Evolutionary conservation across 1,140 invertebrate species (phyloP), one percentile per base, ranked within the genome.

Genomic region (Diabrotica undecimpunctata): DNA sequence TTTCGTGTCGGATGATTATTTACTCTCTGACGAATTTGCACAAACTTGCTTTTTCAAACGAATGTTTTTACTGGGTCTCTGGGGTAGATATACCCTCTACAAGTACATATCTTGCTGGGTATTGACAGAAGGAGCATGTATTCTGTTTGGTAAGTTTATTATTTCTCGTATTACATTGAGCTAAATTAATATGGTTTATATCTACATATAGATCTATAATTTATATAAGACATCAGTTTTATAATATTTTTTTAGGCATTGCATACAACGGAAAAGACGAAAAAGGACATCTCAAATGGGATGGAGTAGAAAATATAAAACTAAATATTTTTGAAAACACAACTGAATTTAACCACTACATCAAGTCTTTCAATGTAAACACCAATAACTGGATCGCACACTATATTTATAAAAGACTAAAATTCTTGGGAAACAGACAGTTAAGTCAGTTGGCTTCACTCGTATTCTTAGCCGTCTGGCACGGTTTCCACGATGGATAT

Each of bases 51-150:
- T 93, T 39, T 77, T 89, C 7, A 84, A 84, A 56, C 86, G 87
- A 62, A 83, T 88, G 61, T 75, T 90, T 13, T 80, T 88, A 50
- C 77, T 95, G 64, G 88, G 90, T 13, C 68, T 97, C 0, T 97
- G 93, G 92, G 93, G 89, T 0, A 89, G 94, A 74, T 82, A 92
- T 59, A 85, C 86, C 52, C 79, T 97, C 0, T 94, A 93, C 75
- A 97, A 96, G 79, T 98, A 97, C 73, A 89, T 97, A 12, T 90
- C 90, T 5, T 92, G 90, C 74, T 98, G 96, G 96, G 81, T 97
- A 7, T 82, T 98, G 9, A 86, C 92, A 11, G 93, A 95, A 84
- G 92, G 92, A 74, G 87, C 86, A 64, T 85, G 87, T 70, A 87
- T 86, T 64, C 72, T 83, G 50, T 81, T 84, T 69, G 86, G 88